A percentile compares a stretch with the other conserved stretches of the same genome.
These are phyloP conservation scores for Drymonia ruficornis DNA, from an alignment of 2,888 invertebrate genomes.

Conservation along the genomic window DNA sequence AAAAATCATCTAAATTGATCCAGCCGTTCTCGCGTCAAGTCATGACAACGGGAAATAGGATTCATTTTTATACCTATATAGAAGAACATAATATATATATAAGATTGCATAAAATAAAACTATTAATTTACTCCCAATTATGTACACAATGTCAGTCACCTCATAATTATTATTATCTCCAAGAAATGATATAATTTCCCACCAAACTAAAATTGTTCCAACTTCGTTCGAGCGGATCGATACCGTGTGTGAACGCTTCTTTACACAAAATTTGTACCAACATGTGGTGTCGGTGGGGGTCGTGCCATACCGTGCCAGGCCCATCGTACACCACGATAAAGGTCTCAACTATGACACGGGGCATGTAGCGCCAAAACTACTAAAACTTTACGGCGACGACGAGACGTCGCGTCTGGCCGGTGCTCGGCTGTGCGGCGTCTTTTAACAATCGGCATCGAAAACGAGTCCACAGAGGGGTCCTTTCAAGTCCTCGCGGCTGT, in stretches of 20 bases:
- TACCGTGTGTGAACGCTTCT: constrained; percentile 57
- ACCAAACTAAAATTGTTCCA: background rate
- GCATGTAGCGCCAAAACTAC: constrained; percentile 77
- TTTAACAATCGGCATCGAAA: constrained; percentile 47
- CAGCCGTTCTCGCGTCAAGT: too few species aligned
- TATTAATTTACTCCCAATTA: too few species aligned
- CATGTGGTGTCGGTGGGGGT: constrained; percentile 71
- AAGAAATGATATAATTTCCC: background rate
- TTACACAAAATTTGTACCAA: constrained; percentile 63
- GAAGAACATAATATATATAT: too few species aligned
- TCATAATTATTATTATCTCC: too few species aligned
- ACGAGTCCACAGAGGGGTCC: constrained; percentile 52
- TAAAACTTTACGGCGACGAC: constrained; percentile 65
- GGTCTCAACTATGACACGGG: constrained; percentile 76
- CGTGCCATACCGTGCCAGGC: constrained; percentile 81
- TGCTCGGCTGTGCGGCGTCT: constrained; percentile 32
- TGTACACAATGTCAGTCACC: too few species aligned
- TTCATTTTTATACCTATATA: too few species aligned
- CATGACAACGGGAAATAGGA: too few species aligned
- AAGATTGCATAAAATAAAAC: too few species aligned
- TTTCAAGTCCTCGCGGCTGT: constrained; percentile 49
- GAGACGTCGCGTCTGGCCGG: constrained; percentile 51
- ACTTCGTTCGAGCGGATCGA: constrained; percentile 1
- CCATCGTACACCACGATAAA: constrained; percentile 66
- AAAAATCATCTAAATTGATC: too few species aligned